Conservation (phyloP, 2,888 invertebrate species). For the Parelbella ahira region DNA sequence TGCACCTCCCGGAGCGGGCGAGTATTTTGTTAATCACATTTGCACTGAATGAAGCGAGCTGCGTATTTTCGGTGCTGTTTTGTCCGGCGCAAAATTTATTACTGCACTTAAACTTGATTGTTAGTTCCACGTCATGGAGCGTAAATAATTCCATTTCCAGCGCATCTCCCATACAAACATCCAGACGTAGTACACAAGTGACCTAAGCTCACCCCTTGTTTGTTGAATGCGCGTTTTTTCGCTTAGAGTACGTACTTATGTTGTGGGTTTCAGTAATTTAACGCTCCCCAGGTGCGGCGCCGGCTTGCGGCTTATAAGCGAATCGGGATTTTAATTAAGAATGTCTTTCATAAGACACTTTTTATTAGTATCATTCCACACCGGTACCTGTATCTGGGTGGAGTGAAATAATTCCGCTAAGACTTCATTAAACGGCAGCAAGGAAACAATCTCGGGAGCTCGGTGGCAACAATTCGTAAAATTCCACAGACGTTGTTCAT, state of each 20-base stretch:
- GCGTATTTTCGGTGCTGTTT: constrained; percentile 35
- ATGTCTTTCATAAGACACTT: constrained; percentile 50
- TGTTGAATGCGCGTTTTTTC: constrained; percentile 38
- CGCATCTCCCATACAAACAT: constrained; percentile 22
- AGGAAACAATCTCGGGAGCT: constrained; percentile 28
- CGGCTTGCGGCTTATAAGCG: constrained; percentile 61
- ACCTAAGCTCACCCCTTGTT: constrained; percentile 33
- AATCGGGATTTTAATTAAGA: constrained; percentile 70
- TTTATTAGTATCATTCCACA: constrained; percentile 28
- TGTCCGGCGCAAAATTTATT: constrained; percentile 35
- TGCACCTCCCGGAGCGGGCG: constrained; percentile 31
- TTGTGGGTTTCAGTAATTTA: constrained; percentile 47
- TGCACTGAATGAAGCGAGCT: constrained; percentile 33
- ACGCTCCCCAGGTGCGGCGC: constrained; percentile 61
- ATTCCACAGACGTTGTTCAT: constrained; percentile 54
- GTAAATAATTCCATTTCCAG: constrained; percentile 33
- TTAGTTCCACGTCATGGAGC: constrained; percentile 35
- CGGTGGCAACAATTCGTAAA: constrained; percentile 49
- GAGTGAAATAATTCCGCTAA: constrained; percentile 24
- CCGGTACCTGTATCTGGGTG: constrained; percentile 10
- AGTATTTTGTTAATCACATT: constrained; percentile 37
- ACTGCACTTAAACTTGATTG: constrained; percentile 36
- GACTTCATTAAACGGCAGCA: constrained; percentile 29
- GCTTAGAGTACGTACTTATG: constrained; percentile 27
- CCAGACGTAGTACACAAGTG: constrained; percentile 28